These are phyloP conservation scores for Chaetophractus vellerosus DNA, from an alignment of 2,797 vertebrate genomes.

Conservation along the genomic window DNA sequence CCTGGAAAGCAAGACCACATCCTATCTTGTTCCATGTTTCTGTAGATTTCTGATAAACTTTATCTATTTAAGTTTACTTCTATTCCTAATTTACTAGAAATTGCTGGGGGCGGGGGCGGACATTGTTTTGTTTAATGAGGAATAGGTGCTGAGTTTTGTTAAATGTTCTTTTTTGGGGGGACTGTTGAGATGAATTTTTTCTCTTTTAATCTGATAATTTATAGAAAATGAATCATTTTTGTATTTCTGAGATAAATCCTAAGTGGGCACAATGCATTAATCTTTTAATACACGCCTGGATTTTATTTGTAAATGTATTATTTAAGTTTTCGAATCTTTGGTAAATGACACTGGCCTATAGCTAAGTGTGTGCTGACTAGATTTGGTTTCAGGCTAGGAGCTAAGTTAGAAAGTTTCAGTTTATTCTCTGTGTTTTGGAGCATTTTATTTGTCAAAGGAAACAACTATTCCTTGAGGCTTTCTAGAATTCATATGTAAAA, in stretches of 20 bases:
- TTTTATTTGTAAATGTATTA: too few species aligned
- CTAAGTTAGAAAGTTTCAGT: background rate
- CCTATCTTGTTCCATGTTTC: conserved; percentile 6
- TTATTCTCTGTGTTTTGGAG: background rate
- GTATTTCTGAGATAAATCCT: background rate
- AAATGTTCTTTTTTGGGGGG: conserved; percentile 3
- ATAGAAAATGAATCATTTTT: conserved; percentile 41
- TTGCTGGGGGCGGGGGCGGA: background rate
- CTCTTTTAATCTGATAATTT: background rate
- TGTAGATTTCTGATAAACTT: conserved; percentile 31
- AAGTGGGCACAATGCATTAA: background rate
- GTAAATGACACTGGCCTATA: background rate
- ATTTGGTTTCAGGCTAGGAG: conserved; percentile 20
- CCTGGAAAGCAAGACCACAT: too few species aligned
- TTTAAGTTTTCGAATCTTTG: background rate
- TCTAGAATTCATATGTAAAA: conserved; percentile 30
- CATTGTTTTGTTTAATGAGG: conserved; percentile 25
- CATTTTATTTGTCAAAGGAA: conserved; percentile 21
- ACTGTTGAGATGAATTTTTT: background rate
- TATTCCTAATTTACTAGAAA: conserved; percentile 34
- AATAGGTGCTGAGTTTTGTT: conserved; percentile 7
- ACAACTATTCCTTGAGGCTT: conserved; percentile 15
- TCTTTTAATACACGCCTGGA: too few species aligned
- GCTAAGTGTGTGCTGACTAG: background rate
- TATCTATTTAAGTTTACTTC: conserved; percentile 28